phyloP scores from a whole-genome alignment of 2,888 invertebrate genomes.

The Meteorus colon region DNA sequence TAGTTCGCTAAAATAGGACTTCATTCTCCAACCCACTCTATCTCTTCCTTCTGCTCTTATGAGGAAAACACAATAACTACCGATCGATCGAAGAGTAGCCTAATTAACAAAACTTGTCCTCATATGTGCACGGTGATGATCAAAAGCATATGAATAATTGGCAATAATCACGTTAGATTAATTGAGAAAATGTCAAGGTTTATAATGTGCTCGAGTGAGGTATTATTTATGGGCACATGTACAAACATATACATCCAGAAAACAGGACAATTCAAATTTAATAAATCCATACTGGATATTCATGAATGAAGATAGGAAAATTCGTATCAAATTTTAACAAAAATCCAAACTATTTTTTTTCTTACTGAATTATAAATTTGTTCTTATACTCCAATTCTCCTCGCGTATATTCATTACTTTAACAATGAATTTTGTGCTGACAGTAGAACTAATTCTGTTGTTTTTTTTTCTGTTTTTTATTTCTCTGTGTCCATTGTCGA shows the following conservation, averaged over 20 bases:
- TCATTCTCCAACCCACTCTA: conserved; percentile 11
- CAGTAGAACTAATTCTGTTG: too few species aligned
- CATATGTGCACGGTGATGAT: conserved; percentile 21
- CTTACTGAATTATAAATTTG: too few species aligned
- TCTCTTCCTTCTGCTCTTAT: not conserved
- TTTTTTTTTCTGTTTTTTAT: not conserved
- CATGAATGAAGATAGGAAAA: too few species aligned
- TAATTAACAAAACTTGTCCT: conserved; percentile 43
- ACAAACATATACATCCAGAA: not conserved
- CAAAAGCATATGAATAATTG: conserved; percentile 44
- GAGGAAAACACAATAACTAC: conserved; percentile 35
- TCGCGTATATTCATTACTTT: too few species aligned
- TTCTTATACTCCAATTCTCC: too few species aligned
- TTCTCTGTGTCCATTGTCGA: not conserved
- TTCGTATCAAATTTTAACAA: too few species aligned
- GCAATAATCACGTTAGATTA: conserved; percentile 36
- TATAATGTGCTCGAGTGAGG: conserved; percentile 13
- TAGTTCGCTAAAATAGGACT: conserved; percentile 69
- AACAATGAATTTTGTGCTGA: too few species aligned
- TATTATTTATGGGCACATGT: not conserved
- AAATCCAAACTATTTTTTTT: too few species aligned
- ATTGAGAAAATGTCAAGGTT: conserved; percentile 21
- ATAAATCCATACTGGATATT: too few species aligned
- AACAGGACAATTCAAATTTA: too few species aligned
- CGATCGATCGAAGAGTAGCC: conserved; percentile 44